Base-by-base conservation (phyloP, 1,140 invertebrate genomes). In the Microplitis mediator region DNA sequence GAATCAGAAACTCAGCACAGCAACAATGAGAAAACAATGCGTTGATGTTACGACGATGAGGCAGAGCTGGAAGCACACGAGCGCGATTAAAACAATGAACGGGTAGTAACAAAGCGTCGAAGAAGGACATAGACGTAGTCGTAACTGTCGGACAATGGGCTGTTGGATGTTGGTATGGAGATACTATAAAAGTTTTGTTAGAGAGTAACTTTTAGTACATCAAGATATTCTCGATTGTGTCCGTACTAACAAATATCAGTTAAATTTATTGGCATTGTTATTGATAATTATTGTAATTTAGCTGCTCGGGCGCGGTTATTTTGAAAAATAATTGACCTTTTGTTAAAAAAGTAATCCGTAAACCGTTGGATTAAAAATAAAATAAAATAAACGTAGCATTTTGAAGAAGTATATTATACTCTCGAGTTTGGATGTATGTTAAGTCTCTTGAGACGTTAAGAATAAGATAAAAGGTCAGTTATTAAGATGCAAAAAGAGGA, bases 101-200 rank as follows among this genome's bases (percentile, higher is more conserved):
- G 51, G 50, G 39, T 45, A 45, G 62, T 82, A 84, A 84, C 83
- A 84, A 84, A 84, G 77, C 73, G 69, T 64, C 60, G 72, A 78
- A 83, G 79, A 79, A 83, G 77, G 77, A 83, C 75, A 76, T 75
- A 71, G 74, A 75, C 71, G 74, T 75, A 75, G 81, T 56, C 39
- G n/a, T 83, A 82, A 85, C 84, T 81, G 82, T 82, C 14, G 81
- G 78, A 85, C 80, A 84, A 84, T 85, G 76, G 78, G 76, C 76
- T 78, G 77, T 81, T 76, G 74, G 70, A 6, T 51, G 45, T 11
- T 66, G 58, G 71, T 63, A 73, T 70, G 45, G 73, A 78, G 60
- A 56, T 51, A 45, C 39, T 45, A 45, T 45, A 45, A 45, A 45
- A 45, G 6, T 45, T 45, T 45, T 45, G 39, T 11, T 23, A 23